Percentiles rank a stretch among this genome's conserved stretches.
Evolutionary conservation across 2,113 vertebrate genomes (phyloP).

Genomic region (Macaca fascicularis): T2T-MFA8v1.1 NC_088380.1:59809501-59810000

Average conservation of each 20-base stretch:
- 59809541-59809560: no score
- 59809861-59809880: not conserved
- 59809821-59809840: not conserved
- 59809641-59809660: no score
- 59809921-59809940: not conserved
- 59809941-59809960: not conserved
- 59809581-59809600: no score
- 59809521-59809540: no score
- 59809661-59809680: no score
- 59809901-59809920: not conserved
- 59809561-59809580: no score
- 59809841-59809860: not conserved
- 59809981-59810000: not conserved
- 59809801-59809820: not conserved
- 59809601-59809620: no score
- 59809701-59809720: not conserved
- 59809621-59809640: no score
- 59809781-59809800: not conserved
- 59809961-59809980: not conserved
- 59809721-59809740: not conserved
- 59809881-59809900: slow-evolving; percentile 9
- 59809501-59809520: no score
- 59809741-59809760: not conserved
- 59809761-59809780: not conserved
- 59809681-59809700: not conserved